Conservation (phyloP, 2,797 vertebrate species). For the Mormyrus hasselquistii region DNA sequence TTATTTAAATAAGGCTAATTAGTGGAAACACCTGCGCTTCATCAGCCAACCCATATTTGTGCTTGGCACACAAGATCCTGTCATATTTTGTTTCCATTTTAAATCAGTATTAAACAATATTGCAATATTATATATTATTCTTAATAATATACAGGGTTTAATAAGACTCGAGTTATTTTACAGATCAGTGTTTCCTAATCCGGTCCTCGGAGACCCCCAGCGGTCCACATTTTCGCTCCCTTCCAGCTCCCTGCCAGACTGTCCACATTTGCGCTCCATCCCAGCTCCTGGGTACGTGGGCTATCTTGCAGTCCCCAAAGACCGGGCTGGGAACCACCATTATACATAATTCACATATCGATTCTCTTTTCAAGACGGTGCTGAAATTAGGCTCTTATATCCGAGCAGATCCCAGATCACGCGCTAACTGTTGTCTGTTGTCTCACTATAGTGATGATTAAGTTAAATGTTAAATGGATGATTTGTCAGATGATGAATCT, state of each 20-base stretch:
- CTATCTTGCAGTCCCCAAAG: not conserved
- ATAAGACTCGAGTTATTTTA: not conserved
- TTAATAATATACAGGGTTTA: not conserved
- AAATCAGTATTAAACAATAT: not conserved
- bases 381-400: not conserved
- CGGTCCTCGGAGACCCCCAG: not conserved
- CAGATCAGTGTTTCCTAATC: not conserved
- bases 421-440: not conserved
- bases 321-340: not conserved
- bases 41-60: not conserved
- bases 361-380: not conserved
- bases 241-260: not conserved
- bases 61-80: not conserved
- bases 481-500: not conserved
- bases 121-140: not conserved
- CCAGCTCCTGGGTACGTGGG: not conserved
- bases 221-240: not conserved
- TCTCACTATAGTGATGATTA: not conserved
- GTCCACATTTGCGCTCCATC: not conserved
- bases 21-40: not conserved
- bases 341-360: not conserved
- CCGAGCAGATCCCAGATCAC: not conserved
- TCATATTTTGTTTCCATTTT: not conserved
- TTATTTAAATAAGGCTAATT: conserved; percentile 4
- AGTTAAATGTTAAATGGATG: not conserved